Base-by-base conservation (phyloP, 1,140 invertebrate genomes). In the Thaumetopoea pityocampa region DNA sequence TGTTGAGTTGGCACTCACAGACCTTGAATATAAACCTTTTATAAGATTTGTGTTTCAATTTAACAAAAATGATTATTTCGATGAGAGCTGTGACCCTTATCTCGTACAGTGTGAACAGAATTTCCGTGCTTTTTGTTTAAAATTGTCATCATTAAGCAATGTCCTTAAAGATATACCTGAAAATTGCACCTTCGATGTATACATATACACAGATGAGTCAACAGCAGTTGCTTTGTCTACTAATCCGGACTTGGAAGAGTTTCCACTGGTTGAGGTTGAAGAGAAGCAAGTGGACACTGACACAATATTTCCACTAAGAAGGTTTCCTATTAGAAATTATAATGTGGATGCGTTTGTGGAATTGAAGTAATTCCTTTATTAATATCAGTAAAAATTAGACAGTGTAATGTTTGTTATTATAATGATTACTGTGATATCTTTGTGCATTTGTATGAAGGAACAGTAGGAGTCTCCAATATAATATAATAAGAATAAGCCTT, bases 11-110 rank as follows among this genome's bases (percentile, higher is more conserved):
- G 77, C 78, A 16, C 32, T 85, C 14, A 78, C 80, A 9, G 54
- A 77, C 41, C 26, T 40, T 14, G 30, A 48, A 5, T 65, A 72
- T 32, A 40, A 58, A 7, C 68, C 85, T 11, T 9, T 88, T 9
- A 72, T 88, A 50, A 88, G 85, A 53, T 89, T 88, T 69, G 70
- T 88, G 14, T 89, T 91, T 57, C 81, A 89, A 61, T 49, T 89
- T 17, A 43, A 84, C 20, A 71, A 66, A 43, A 59, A 58, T 14
- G 47, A 34, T 12, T 5, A 29, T 1, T 58, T 40, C 38, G 58
- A 79, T 24, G 64, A 77, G 18, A 73, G 60, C 5, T 30, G 14
- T 5, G 89, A 90, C 69, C 85, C 88, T 2, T 90, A 89, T 72
- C 87, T 89, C 45, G 64, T 89, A 3, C 86, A 88, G 58, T 80